Base-by-base conservation (phyloP, 2,888 invertebrate genomes). In the Philaethria dido region DNA sequence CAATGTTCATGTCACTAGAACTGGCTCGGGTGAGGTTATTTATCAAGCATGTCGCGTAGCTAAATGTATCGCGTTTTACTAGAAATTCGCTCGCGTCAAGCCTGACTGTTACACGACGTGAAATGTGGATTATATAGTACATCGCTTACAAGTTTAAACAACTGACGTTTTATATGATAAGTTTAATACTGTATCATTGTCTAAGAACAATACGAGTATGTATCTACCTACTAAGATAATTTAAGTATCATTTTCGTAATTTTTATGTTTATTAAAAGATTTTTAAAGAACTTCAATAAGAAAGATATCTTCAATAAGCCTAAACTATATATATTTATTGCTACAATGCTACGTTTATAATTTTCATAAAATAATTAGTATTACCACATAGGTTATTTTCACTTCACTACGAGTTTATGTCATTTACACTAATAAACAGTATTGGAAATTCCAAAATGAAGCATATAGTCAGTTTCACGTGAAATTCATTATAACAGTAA, bases 11-110 rank as follows among this genome's bases (percentile, higher is more conserved):
- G 73, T 73, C 74, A 69, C 68, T 72, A 44, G 68, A 33, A 59
- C 68, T 62, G 69, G 73, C 68, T 68, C 67, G 63, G 52, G 57
- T 59, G 42, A 22, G 68, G 72, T 70, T 84, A 83, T 86, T 83
- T 86, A 85, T 84, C 79, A 80, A 75, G 76, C 79, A 74, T 81
- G 85, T 83, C 85, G 84, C 84, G 85, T 80, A 77, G 75, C 75
- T 77, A 74, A 84, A 86, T 86, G 84, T 85, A 85, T 85, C 79
- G 80, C 78, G 73, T 75, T 79, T 77, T 73, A 76, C 74, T 76
- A 70, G 72, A 72, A 71, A 73, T 71, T 68, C 71, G 62, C 70
- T 55, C 69, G 45, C 68, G 66, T 68, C 66, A 70, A 69, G 70
- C 68, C 65, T 70, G 68, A 71, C 64, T 69, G 70, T 64, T 66